phyloP scores from a whole-genome alignment of 2,797 vertebrate species.

The Anabas testudineus region DNA sequence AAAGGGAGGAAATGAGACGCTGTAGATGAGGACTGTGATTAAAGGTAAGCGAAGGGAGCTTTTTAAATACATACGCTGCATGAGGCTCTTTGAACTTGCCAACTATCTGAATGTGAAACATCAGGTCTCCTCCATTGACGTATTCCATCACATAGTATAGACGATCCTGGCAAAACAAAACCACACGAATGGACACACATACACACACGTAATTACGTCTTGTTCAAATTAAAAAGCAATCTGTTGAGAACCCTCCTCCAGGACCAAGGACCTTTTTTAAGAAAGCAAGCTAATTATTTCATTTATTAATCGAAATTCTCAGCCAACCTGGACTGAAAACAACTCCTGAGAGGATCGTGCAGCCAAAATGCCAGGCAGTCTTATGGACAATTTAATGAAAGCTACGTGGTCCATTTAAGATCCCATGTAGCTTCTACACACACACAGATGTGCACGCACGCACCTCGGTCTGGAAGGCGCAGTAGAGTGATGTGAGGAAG shows the following conservation, averaged over 20 bases:
- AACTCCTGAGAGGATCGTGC: constrained; percentile 54
- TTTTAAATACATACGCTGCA: constrained; percentile 87
- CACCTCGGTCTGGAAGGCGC: constrained; percentile 92
- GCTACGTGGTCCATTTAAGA: constrained; percentile 41
- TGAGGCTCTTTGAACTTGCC: constrained; percentile 96
- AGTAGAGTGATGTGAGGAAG: constrained; percentile 92
- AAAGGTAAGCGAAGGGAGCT: constrained; percentile 46
- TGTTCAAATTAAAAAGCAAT: constrained; percentile 75
- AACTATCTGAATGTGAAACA: constrained; percentile 96
- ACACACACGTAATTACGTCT: constrained; percentile 46
- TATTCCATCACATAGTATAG: constrained; percentile 95
- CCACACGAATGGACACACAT: constrained; percentile 36
- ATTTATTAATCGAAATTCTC: constrained; percentile 67
- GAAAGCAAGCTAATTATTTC: constrained; percentile 72
- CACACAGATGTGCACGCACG: constrained; percentile 18
- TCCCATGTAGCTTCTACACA: background rate
- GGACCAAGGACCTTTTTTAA: constrained; percentile 71
- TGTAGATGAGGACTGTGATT: constrained; percentile 54
- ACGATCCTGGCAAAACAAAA: constrained; percentile 77
- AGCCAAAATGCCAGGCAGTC: constrained; percentile 52
- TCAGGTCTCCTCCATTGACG: constrained; percentile 93
- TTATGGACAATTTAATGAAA: constrained; percentile 57
- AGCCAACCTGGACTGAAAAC: constrained; percentile 51
- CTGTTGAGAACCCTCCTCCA: constrained; percentile 63
- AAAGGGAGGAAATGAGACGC: constrained; percentile 49